Evolutionary conservation across 2,888 invertebrate species (phyloP).

Genomic region (Aleiodes alternator): DNA sequence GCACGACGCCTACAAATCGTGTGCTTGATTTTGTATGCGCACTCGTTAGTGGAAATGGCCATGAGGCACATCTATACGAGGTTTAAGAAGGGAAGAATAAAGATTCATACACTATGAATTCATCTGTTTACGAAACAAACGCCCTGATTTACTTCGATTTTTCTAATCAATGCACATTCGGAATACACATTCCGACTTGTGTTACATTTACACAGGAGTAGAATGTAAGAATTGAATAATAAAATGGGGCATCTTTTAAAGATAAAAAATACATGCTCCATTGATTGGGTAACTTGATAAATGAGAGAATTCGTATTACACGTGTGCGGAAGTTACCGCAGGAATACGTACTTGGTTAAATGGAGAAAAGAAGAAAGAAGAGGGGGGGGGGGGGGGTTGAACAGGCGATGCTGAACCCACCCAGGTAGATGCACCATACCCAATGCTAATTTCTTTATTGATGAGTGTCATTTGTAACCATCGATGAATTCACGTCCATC

Average conservation of each 20-base stretch:
- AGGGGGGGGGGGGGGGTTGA: not conserved
- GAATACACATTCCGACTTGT: not conserved
- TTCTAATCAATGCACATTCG: constrained; percentile 33
- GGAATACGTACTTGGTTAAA: not conserved
- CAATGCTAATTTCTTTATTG: constrained; percentile 68
- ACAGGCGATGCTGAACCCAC: constrained; percentile 3
- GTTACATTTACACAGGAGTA: not conserved
- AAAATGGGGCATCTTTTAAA: not conserved
- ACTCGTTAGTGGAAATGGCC: constrained; percentile 63
- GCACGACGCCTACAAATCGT: constrained; percentile 57
- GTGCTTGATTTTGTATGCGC: constrained; percentile 59
- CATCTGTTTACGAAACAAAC: constrained; percentile 57
- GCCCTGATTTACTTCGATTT: constrained; percentile 51
- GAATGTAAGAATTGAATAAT: constrained; percentile 1
- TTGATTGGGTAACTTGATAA: constrained; percentile 2
- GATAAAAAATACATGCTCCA: not conserved
- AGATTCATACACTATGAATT: constrained; percentile 16
- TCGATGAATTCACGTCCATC: constrained; percentile 54
- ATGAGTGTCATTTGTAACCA: constrained; percentile 70
- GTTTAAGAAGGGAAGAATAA: not conserved
- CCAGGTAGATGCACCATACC: constrained; percentile 49
- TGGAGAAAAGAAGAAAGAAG: no score
- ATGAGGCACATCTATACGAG: constrained; percentile 51
- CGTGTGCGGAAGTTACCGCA: constrained; percentile 27
- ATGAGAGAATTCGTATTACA: constrained; percentile 22